These are phyloP conservation scores for Corapipo altera DNA, from an alignment of 2,113 vertebrate species.

Conservation along the genomic window DNA sequence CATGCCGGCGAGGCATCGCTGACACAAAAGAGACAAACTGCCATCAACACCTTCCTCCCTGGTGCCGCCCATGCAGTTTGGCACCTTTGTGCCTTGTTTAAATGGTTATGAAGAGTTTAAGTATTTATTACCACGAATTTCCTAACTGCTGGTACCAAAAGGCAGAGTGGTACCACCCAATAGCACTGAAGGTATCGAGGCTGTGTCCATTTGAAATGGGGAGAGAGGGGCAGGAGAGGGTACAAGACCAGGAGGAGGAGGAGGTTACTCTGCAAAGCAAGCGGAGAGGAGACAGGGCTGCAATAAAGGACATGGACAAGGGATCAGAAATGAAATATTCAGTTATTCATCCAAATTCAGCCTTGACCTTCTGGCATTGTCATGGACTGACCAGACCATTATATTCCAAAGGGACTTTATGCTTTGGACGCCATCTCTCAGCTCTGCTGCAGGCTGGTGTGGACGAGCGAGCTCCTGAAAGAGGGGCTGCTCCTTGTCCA, in stretches of 20 bases:
- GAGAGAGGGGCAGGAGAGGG: background rate
- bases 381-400: background rate
- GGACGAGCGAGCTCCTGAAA: background rate
- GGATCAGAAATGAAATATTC: background rate
- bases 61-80: slow-evolving; percentile 49
- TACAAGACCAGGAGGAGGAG: background rate
- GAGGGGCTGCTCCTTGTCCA: background rate
- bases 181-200: background rate
- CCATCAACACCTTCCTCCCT: slow-evolving; percentile 50
- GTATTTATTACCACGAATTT: slow-evolving; percentile 23
- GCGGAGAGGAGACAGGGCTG: background rate
- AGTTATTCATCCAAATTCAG: background rate
- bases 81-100: slow-evolving; percentile 49
- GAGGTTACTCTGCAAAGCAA: background rate
- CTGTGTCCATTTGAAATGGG: background rate
- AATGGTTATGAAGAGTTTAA: background rate
- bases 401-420: background rate
- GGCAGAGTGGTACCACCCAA: background rate
- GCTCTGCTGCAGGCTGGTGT: background rate
- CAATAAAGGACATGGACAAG: background rate
- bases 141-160: background rate
- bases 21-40: slow-evolving; percentile 60
- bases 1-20: background rate
- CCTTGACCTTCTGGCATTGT: background rate
- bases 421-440: background rate